A percentile compares a stretch with the other conserved stretches of the same genome.
Evolutionary conservation across 2,888 invertebrate species (phyloP).

Genomic region (Acronicta aceris): DNA sequence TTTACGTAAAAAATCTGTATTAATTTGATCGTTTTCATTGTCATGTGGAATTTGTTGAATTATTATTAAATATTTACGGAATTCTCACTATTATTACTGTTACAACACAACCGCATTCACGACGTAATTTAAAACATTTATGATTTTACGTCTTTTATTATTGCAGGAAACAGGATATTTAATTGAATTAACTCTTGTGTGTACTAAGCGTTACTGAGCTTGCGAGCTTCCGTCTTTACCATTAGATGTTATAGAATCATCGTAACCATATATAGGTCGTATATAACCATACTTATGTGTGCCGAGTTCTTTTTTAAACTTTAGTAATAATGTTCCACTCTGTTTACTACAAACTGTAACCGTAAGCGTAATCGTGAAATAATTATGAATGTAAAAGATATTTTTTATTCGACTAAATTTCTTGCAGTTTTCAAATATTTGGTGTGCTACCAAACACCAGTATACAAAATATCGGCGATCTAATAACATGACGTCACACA

Average conservation of each 20-base stretch:
- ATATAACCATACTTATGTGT: constrained; percentile 3
- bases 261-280: constrained; percentile 24
- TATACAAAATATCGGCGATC: constrained; percentile 20
- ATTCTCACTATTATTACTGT: constrained; percentile 1
- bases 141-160: constrained; percentile 18
- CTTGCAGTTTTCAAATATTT: background rate
- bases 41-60: background rate
- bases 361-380: background rate
- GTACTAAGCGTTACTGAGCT: constrained; percentile 12
- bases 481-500: constrained; percentile 43
- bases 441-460: constrained; percentile 5
- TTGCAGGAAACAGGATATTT: constrained; percentile 39
- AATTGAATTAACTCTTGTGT: constrained; percentile 28
- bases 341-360: constrained; percentile 3
- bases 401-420: background rate
- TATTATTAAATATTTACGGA: background rate
- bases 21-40: no score
- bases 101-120: constrained; percentile 1
- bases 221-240: constrained; percentile 5
- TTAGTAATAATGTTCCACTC: background rate
- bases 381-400: background rate
- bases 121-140: constrained; percentile 12
- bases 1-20: no score
- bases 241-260: constrained; percentile 21
- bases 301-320: background rate